phyloP scores from a whole-genome alignment of 1,140 invertebrate genomes.

The Stegodyphus dumicola region DNA sequence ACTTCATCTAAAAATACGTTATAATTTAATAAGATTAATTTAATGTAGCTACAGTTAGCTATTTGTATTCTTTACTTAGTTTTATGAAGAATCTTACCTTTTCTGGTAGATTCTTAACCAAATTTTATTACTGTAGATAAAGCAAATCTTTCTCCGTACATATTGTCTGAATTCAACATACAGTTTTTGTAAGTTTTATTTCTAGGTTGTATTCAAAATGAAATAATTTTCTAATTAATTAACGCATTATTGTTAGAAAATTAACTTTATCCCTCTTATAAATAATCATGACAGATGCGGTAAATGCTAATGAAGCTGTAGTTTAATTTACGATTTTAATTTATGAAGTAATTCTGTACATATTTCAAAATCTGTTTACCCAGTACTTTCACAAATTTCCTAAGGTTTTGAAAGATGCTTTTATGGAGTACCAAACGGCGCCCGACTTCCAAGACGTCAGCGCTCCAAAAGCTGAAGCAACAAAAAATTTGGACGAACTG shows the following conservation, averaged over 20 bases:
- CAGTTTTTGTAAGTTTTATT: not conserved
- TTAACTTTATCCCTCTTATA: constrained; percentile 89
- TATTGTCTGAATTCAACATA: too few species aligned
- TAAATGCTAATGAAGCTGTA: not conserved
- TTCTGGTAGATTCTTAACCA: too few species aligned
- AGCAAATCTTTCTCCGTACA: too few species aligned
- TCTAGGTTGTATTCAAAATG: not conserved
- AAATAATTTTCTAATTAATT: constrained; percentile 68
- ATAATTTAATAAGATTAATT: too few species aligned
- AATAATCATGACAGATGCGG: constrained; percentile 82
- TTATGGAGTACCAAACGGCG: constrained; percentile 87
- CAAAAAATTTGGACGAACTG: constrained; percentile 80
- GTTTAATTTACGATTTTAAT: not conserved
- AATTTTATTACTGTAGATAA: too few species aligned
- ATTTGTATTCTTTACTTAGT: too few species aligned
- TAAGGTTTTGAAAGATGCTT: constrained; percentile 80
- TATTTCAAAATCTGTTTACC: not conserved
- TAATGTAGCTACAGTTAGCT: too few species aligned
- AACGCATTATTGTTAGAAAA: constrained; percentile 97
- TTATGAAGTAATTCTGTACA: not conserved
- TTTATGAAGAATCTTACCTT: too few species aligned
- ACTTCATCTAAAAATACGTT: too few species aligned
- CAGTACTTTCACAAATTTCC: not conserved
- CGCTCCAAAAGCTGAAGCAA: constrained; percentile 75
- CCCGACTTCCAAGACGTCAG: constrained; percentile 80